Evolutionary conservation across 2,797 vertebrate species (phyloP).

Genomic region (Gymnocypris eckloni): DNA sequence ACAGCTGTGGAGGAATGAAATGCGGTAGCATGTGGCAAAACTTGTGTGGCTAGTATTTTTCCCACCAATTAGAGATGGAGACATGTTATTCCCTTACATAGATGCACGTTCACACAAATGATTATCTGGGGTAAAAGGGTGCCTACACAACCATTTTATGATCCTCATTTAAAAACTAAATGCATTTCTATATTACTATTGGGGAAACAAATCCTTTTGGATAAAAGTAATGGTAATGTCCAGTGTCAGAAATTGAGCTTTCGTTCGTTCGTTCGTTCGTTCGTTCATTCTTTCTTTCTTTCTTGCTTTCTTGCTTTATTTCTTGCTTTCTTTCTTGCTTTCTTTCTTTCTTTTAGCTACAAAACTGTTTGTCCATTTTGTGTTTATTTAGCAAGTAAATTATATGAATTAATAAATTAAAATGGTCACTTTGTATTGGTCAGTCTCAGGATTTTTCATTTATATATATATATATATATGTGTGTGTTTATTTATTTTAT

Average conservation of each 20-base stretch:
- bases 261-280: too few species aligned
- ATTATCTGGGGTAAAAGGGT: slow-evolving; percentile 58
- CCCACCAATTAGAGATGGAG: slow-evolving; percentile 70
- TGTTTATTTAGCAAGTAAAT: background rate
- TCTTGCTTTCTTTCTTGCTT: too few species aligned
- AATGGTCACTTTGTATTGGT: background rate
- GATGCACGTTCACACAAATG: slow-evolving; percentile 26
- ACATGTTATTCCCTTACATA: slow-evolving; percentile 44
- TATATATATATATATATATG: background rate
- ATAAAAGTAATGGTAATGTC: background rate
- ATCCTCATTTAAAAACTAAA: slow-evolving; percentile 71
- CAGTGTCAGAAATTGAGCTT: background rate
- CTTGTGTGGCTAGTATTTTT: slow-evolving; percentile 60
- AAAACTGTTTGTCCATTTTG: background rate
- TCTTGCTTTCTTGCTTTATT: too few species aligned
- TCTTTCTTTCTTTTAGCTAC: too few species aligned
- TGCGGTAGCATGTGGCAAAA: slow-evolving; percentile 21
- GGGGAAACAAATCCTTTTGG: background rate
- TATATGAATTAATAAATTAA: background rate
- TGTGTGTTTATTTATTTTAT: background rate
- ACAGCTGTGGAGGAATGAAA: slow-evolving; percentile 44
- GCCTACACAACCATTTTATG: slow-evolving; percentile 54
- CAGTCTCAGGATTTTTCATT: background rate
- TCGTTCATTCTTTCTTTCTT: background rate
- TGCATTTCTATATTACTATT: slow-evolving; percentile 56